Percentiles rank a stretch among this genome's conserved stretches.
These are phyloP conservation scores for Onchidella celtica DNA, from an alignment of 2,888 invertebrate species.

Conservation along the genomic window DNA sequence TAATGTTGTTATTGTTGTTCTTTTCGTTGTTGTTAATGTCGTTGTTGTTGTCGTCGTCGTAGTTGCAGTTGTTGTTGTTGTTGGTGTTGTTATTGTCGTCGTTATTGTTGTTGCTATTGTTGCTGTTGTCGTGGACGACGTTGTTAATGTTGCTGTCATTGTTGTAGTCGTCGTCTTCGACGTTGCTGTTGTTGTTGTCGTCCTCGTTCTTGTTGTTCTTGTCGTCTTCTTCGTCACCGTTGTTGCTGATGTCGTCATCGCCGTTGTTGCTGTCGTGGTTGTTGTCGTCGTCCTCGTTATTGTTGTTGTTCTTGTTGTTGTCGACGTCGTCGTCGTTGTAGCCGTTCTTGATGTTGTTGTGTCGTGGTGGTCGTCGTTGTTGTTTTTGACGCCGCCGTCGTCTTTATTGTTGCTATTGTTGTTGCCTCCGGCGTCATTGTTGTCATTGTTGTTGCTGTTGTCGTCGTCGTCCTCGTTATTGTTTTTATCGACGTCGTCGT, in stretches of 20 bases:
- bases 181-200: not conserved
- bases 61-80: not conserved
- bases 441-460: not conserved
- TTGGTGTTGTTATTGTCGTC: not conserved
- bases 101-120: not conserved
- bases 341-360: not conserved
- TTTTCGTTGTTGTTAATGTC: not conserved
- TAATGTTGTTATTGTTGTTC: no score
- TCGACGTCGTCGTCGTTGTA: not conserved
- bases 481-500: no score
- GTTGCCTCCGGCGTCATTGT: not conserved
- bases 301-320: not conserved
- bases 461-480: not conserved
- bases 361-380: no score
- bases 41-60: not conserved
- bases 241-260: not conserved
- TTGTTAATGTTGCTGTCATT: not conserved
- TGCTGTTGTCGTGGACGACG: not conserved
- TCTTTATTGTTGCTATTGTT: not conserved
- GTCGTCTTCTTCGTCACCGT: not conserved
- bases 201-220: not conserved
- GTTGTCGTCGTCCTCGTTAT: not conserved
- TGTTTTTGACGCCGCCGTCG: not conserved
- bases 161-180: not conserved
- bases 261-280: constrained; percentile 22